Percentiles rank a stretch among this genome's conserved stretches.
Evolutionary conservation across 1,140 invertebrate genomes (phyloP).

Genomic region (Leptinotarsa texana): DNA sequence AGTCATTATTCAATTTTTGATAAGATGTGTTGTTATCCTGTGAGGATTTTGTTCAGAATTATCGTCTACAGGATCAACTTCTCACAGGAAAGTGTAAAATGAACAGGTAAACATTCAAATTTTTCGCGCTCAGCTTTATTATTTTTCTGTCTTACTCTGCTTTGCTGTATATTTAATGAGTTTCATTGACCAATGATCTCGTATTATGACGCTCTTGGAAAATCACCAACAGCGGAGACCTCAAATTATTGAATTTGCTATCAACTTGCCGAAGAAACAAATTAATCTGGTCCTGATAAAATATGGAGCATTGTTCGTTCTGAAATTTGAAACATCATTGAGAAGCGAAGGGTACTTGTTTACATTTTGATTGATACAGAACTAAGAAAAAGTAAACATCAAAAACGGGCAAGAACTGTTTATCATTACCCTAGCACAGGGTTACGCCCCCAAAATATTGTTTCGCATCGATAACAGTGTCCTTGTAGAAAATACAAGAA

Average conservation of each 20-base stretch:
- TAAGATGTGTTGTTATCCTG: slow-evolving; percentile 33
- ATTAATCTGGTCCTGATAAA: no score
- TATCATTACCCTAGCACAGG: no score
- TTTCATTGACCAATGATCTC: background rate
- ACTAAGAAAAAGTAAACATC: no score
- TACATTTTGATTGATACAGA: no score
- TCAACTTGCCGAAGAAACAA: background rate
- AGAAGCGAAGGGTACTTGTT: no score
- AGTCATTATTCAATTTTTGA: slow-evolving; percentile 3
- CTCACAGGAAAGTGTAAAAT: slow-evolving; percentile 34
- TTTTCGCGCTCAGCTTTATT: slow-evolving; percentile 16
- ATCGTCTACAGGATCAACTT: slow-evolving; percentile 32
- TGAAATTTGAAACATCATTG: no score
- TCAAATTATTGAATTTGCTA: background rate
- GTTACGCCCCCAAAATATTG: no score
- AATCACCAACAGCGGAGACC: background rate
- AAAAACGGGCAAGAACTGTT: no score
- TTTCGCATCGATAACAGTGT: no score
- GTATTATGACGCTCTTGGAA: background rate
- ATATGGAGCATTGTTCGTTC: no score
- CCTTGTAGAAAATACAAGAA: no score
- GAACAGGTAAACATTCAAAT: slow-evolving; percentile 36
- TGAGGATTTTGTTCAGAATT: slow-evolving; percentile 24
- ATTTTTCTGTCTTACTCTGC: background rate
- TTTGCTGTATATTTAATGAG: background rate